Percentiles rank a stretch among this genome's conserved stretches.
phyloP scores from a whole-genome alignment of 2,888 invertebrate genomes.

The Entomobrya proxima region DNA sequence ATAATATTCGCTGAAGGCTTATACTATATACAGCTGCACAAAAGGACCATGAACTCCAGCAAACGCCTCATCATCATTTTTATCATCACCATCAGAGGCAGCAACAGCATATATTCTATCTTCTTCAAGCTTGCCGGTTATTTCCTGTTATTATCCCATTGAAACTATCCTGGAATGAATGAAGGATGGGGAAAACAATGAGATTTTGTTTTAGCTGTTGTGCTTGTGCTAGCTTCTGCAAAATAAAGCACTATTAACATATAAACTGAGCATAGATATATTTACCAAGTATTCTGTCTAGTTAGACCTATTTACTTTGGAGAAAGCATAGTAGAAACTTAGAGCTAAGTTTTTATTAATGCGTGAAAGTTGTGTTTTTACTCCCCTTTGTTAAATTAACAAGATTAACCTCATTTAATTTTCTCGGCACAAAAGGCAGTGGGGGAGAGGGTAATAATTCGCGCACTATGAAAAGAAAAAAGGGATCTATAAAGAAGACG shows the following conservation, averaged over 20 bases:
- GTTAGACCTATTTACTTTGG: not conserved
- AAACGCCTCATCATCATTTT: not conserved
- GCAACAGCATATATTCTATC: too few species aligned
- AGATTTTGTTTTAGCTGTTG: not conserved
- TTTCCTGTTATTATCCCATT: constrained; percentile 53
- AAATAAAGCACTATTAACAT: not conserved
- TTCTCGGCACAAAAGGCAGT: constrained; percentile 26
- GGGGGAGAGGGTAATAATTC: not conserved
- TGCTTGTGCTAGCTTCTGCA: too few species aligned
- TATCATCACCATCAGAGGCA: not conserved
- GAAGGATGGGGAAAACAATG: constrained; percentile 38
- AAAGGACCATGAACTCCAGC: not conserved
- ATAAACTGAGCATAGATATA: not conserved
- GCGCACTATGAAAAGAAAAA: not conserved
- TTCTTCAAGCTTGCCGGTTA: not conserved
- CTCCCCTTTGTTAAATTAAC: constrained; percentile 59
- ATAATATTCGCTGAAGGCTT: too few species aligned
- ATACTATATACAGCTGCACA: too few species aligned
- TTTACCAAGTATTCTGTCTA: not conserved
- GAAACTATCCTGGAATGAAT: constrained; percentile 45
- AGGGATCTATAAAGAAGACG: too few species aligned
- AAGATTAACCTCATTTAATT: constrained; percentile 61
- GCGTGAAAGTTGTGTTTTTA: constrained; percentile 57
- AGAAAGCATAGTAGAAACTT: not conserved
- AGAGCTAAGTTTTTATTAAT: constrained; percentile 40